These are phyloP conservation scores for Novumbra hubbsi DNA, from an alignment of 2,797 vertebrate species.

Conservation along the genomic window DNA sequence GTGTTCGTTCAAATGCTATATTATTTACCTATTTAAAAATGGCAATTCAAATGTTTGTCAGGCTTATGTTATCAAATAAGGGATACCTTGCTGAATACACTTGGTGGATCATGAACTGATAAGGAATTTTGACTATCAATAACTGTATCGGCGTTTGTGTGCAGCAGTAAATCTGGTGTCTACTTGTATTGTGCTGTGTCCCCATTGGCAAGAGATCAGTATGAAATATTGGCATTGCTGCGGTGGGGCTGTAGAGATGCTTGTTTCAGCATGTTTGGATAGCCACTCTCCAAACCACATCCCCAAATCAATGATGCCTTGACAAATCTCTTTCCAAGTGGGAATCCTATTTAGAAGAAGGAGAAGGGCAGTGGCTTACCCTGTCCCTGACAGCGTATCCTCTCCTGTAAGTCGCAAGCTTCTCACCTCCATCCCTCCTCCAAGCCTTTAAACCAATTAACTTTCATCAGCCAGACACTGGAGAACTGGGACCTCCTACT, in stretches of 20 bases:
- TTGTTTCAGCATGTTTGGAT: conserved; percentile 75
- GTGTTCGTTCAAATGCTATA: neutral
- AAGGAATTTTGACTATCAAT: conserved; percentile 53
- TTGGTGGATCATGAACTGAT: conserved; percentile 33
- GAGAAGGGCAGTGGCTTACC: conserved; percentile 59
- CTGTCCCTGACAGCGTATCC: conserved; percentile 42
- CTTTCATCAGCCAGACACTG: neutral
- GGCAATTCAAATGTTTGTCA: neutral
- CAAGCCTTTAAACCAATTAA: conserved; percentile 11
- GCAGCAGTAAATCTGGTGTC: conserved; percentile 63
- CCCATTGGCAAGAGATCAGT: conserved; percentile 69
- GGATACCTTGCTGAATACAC: conserved; percentile 31
- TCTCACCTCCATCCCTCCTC: conserved; percentile 34
- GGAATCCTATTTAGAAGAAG: conserved; percentile 59
- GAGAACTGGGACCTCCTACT: neutral
- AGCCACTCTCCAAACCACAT: conserved; percentile 57
- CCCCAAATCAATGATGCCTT: conserved; percentile 65
- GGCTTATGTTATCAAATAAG: neutral
- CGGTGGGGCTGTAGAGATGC: conserved; percentile 60
- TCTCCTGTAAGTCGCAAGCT: conserved; percentile 9
- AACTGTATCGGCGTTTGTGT: conserved; percentile 62
- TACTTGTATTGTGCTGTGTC: conserved; percentile 43
- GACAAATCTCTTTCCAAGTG: conserved; percentile 61
- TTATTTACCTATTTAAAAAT: neutral
- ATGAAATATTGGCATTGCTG: conserved; percentile 69